Percentiles rank a stretch among this genome's conserved stretches.
Conservation (phyloP, 2,797 vertebrate genomes). For the Protonibea diacanthus region DNA sequence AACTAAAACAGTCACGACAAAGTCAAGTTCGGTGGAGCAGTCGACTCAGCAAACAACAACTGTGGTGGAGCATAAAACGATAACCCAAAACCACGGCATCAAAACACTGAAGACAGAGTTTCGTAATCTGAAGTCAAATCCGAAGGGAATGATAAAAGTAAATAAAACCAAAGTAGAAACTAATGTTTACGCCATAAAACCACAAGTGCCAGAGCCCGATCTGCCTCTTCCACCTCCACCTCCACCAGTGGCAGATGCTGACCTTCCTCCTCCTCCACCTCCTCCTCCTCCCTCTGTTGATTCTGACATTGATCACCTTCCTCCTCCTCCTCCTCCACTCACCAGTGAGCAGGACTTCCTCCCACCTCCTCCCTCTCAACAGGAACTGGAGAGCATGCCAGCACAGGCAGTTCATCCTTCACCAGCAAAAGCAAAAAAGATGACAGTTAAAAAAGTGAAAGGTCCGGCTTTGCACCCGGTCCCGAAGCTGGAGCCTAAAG, state of each 20-base stretch:
- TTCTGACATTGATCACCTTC: slow-evolving; percentile 82
- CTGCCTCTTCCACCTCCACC: slow-evolving; percentile 90
- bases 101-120: slow-evolving; percentile 86
- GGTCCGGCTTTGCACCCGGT: slow-evolving; percentile 77
- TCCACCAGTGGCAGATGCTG: slow-evolving; percentile 81
- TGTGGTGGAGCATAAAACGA: slow-evolving; percentile 85
- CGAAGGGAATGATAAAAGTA: slow-evolving; percentile 79
- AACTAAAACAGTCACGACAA: slow-evolving; percentile 42
- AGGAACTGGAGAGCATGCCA: slow-evolving; percentile 83
- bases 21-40: slow-evolving; percentile 53
- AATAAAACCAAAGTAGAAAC: slow-evolving; percentile 81
- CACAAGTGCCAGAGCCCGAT: slow-evolving; percentile 78
- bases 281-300: slow-evolving; percentile 80
- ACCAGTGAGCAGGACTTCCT: slow-evolving; percentile 76
- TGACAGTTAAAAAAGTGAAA: slow-evolving; percentile 84
- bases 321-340: slow-evolving; percentile 76
- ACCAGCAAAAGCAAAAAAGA: slow-evolving; percentile 79
- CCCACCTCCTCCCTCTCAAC: slow-evolving; percentile 85
- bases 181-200: slow-evolving; percentile 74
- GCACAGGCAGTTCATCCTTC: slow-evolving; percentile 54
- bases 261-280: slow-evolving; percentile 76
- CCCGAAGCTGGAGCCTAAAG: slow-evolving; percentile 84
- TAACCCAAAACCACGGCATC: slow-evolving; percentile 85
- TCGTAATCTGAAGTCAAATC: slow-evolving; percentile 81
- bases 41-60: slow-evolving; percentile 66